These are phyloP conservation scores for Miichthys miiuy DNA, from an alignment of 2,797 vertebrate species.

Conservation along the genomic window DNA sequence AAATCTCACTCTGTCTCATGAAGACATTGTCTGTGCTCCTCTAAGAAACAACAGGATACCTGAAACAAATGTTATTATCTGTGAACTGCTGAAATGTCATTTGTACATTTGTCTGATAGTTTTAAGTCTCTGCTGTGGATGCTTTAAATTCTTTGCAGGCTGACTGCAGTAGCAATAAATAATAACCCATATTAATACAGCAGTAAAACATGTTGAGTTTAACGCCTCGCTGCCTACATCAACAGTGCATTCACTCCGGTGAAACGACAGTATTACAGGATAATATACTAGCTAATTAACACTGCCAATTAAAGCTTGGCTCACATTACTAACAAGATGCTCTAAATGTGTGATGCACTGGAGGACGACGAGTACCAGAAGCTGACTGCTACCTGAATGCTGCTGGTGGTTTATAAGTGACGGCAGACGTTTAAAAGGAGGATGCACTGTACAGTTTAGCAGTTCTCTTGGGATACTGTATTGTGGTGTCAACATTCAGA, in stretches of 20 bases:
- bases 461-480: not conserved
- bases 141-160: not conserved
- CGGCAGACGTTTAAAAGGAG: not conserved
- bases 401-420: not conserved
- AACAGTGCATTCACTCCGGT: not conserved
- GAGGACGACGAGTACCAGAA: not conserved
- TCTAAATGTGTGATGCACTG: not conserved
- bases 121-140: too few species aligned
- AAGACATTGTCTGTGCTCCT: constrained; percentile 12
- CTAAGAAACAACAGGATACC: constrained; percentile 5
- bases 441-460: not conserved
- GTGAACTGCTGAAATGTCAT: not conserved
- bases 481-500: not conserved
- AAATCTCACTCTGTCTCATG: constrained; percentile 25
- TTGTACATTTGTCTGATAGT: not conserved
- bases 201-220: not conserved
- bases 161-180: not conserved
- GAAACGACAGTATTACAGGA: not conserved
- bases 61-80: constrained; percentile 17
- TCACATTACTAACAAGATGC: not conserved
- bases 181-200: not conserved
- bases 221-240: not conserved
- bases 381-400: not conserved
- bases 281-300: not conserved
- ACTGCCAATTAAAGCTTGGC: not conserved